Evolutionary conservation across 2,888 invertebrate species (phyloP), one percentile per base, ranked within the genome.

Genomic region (Spodoptera exigua): DNA sequence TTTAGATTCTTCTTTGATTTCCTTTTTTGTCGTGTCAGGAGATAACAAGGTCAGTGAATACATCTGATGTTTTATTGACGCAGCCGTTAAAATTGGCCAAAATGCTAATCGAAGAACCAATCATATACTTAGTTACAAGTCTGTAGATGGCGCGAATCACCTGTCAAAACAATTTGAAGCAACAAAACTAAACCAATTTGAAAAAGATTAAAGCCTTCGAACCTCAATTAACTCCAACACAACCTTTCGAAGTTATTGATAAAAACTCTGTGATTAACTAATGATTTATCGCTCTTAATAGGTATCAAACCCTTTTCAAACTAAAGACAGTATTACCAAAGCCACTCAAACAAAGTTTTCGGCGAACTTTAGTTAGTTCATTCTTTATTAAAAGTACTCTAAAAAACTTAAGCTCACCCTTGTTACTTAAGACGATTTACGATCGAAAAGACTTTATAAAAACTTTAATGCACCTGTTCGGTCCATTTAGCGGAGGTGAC

Each of bases 401-500:
- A 83, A 88, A 88, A 85, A 89, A 86, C 82, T 87, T 87, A 76
- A 86, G 87, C 88, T 84, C 78, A 83, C 87, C 89, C 91, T 90
- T 90, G 89, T 89, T 90, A 88, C 89, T 88, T 85, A 86, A 83
- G 86, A 84, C 89, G 86, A 90, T 91, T 91, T 91, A 91, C 86
- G 89, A 86, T 84, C 83, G 78, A 74, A 81, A 68, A 68, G 82
- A 83, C 79, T 87, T 88, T 84, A 83, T 82, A 86, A 88, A 90
- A 90, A 89, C 74, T 89, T 88, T 78, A 84, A 89, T 88, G 87
- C 91, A 91, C 91, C 91, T 91, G 91, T 88, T 87, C 83, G 70
- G 86, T 84, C 88, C 87, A 89, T 89, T 91, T 89, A 86, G 87
- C 87, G 74, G 82, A 79, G 82, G 86, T 86, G 86, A 85, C 87